Evolutionary conservation across 2,113 vertebrate genomes (phyloP), one percentile per base, ranked within the genome.

Genomic region (Cololabis saira): DNA sequence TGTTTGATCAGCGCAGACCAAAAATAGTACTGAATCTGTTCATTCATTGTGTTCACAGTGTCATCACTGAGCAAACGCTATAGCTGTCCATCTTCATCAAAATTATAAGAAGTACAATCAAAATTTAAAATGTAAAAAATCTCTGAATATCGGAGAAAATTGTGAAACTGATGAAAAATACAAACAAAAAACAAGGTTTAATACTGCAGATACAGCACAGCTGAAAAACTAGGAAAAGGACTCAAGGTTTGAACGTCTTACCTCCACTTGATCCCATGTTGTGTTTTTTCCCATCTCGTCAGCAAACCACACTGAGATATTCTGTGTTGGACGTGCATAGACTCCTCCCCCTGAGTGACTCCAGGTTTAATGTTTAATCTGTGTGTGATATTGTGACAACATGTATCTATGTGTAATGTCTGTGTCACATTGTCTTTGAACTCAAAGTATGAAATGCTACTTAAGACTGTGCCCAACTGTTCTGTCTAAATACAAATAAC

Each of bases 361-460:
- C 33, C 33, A 37, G 33, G 33, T 19, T 89, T 83, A 86, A 85
- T 85, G 68, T 84, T 73, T 87, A 86, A 90, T 71, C 74, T 56
- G 15, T 68, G 13, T 67, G 61, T 33, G 51, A 82, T 44, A 4
- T 62, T 65, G 49, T 41, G 7, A 61, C 19, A 0, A 5, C 41
- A 65, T 33, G 17, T 17, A 12, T n/a, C 21, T 40, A 2, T 19
- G 5, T 17, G 13, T 47, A 1, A 10, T 37, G 10, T 11, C 6
- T 37, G 33, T 3, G 18, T 42, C 2, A 1, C 63, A 47, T 9
- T 30, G 47, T 8, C n/a, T 11, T 5, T 22, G 37, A 21, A 82
- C 75, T 49, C 9, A 22, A 22, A 18, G 51, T 53, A 16, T 3
- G 0, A n/a, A 45, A 48, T 5, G 2, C 17, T 49, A 5, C 24